A percentile compares a stretch with the other conserved stretches of the same genome.
Evolutionary conservation across 2,113 vertebrate genomes (phyloP).

Genomic region (Siniperca knerii): DNA sequence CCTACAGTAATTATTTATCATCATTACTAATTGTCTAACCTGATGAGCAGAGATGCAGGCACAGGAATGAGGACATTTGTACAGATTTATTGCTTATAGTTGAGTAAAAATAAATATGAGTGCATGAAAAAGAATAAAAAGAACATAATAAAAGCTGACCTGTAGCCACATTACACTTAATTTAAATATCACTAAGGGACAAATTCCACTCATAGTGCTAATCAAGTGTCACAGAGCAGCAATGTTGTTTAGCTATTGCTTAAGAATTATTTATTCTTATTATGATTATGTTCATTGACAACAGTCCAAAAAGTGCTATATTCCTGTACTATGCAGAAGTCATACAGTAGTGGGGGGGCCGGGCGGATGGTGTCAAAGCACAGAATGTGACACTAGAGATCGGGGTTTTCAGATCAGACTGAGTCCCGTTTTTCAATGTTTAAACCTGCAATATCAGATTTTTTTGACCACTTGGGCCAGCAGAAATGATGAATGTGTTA

Average conservation of each 20-base stretch:
- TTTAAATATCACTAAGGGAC: background rate
- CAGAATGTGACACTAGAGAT: too few relatives aligned
- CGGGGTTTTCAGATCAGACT: too few relatives aligned
- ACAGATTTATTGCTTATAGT: background rate
- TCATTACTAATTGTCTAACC: conserved; percentile 2
- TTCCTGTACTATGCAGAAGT: too few relatives aligned
- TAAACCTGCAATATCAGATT: too few relatives aligned
- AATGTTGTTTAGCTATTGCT: background rate
- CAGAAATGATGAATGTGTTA: too few relatives aligned
- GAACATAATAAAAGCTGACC: background rate
- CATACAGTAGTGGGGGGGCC: too few relatives aligned
- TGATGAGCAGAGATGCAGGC: background rate
- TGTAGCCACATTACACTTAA: background rate
- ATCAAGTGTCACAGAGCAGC: background rate
- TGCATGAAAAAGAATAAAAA: background rate
- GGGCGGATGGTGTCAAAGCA: too few relatives aligned
- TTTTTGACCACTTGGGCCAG: too few relatives aligned
- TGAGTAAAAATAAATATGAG: background rate
- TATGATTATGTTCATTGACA: too few relatives aligned
- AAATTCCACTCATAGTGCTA: background rate
- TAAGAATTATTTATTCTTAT: background rate
- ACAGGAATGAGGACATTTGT: background rate
- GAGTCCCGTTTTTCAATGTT: too few relatives aligned
- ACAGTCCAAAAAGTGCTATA: too few relatives aligned
- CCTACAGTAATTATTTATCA: background rate